Conservation (phyloP, 2,888 invertebrate species). For the Dastarcus helophoroides region DNA sequence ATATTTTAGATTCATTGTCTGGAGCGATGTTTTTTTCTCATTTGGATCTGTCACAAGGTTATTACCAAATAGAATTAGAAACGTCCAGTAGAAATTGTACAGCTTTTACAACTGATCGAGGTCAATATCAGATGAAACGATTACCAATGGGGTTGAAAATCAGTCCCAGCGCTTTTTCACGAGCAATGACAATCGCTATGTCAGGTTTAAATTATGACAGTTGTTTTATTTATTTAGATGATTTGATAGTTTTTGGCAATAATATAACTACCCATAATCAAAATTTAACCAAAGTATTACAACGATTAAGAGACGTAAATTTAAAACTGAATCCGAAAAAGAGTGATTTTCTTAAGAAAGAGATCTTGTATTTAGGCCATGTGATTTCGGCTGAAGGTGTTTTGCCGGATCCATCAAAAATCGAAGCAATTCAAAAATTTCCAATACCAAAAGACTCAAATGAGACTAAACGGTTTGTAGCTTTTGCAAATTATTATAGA, state of each 20-base stretch:
- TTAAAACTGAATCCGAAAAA: slow-evolving; percentile 17
- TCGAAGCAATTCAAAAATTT: slow-evolving; percentile 17
- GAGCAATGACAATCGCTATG: slow-evolving; percentile 18
- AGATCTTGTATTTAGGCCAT: slow-evolving; percentile 14
- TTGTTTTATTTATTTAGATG: no score
- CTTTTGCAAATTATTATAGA: slow-evolving; percentile 16
- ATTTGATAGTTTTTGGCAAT: slow-evolving; percentile 16
- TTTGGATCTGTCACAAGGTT: slow-evolving; percentile 18
- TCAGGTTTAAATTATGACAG: slow-evolving; percentile 16
- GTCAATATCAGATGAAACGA: slow-evolving; percentile 19
- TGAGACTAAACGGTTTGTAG: slow-evolving; percentile 14
- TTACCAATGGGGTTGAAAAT: slow-evolving; percentile 21
- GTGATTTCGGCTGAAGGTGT: slow-evolving; percentile 14
- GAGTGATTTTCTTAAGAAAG: slow-evolving; percentile 16
- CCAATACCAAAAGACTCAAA: slow-evolving; percentile 13
- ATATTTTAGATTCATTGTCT: slow-evolving; percentile 20
- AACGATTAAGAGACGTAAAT: slow-evolving; percentile 12
- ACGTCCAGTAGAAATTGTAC: slow-evolving; percentile 15
- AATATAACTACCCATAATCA: slow-evolving; percentile 15
- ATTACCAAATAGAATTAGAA: slow-evolving; percentile 20
- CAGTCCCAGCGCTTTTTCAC: slow-evolving; percentile 19
- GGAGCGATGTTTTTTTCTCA: slow-evolving; percentile 20
- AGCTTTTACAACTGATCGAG: slow-evolving; percentile 19
- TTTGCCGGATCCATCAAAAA: slow-evolving; percentile 11
- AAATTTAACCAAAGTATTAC: slow-evolving; percentile 15